A percentile compares a stretch with the other conserved stretches of the same genome.
Evolutionary conservation across 23 tunicate species (phyloP).

Genomic region (Corella eumyota): DNA sequence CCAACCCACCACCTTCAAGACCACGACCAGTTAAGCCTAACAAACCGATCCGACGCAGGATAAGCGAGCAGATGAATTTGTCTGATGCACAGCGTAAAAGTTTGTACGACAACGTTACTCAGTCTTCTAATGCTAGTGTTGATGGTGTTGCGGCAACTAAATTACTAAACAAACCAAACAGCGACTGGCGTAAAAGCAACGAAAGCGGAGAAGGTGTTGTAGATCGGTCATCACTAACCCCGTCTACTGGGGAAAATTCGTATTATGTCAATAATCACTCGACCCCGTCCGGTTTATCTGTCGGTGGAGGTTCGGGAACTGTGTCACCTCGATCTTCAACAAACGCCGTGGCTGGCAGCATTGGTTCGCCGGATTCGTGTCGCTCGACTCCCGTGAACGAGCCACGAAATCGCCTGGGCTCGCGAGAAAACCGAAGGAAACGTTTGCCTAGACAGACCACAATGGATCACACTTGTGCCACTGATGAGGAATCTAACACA

Average conservation of each 20-base stretch:
- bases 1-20: slow-evolving; percentile 3
- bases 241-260: slow-evolving; percentile 16
- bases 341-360: slow-evolving; percentile 64
- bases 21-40: slow-evolving; percentile 17
- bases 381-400: slow-evolving; percentile 30
- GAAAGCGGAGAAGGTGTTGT: background rate
- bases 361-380: slow-evolving; percentile 16
- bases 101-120: slow-evolving; percentile 55
- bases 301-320: background rate
- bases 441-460: background rate
- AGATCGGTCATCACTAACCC: background rate
- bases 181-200: slow-evolving; percentile 37
- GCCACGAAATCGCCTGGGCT: slow-evolving; percentile 3
- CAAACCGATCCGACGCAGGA: slow-evolving; percentile 21
- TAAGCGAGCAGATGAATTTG: background rate
- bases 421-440: slow-evolving; percentile 8
- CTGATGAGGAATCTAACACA: slow-evolving; percentile 82
- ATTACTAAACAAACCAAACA: background rate
- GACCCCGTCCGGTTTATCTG: slow-evolving; percentile 28
- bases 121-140: slow-evolving; percentile 18
- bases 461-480: background rate
- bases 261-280: slow-evolving; percentile 47
- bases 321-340: slow-evolving; percentile 39
- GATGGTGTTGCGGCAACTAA: slow-evolving; percentile 1
- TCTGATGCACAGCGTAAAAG: slow-evolving; percentile 21